Percentiles rank a stretch among this genome's conserved stretches.
Evolutionary conservation across 2,797 vertebrate genomes (phyloP).

Genomic region (Siniperca scherzeri): DNA sequence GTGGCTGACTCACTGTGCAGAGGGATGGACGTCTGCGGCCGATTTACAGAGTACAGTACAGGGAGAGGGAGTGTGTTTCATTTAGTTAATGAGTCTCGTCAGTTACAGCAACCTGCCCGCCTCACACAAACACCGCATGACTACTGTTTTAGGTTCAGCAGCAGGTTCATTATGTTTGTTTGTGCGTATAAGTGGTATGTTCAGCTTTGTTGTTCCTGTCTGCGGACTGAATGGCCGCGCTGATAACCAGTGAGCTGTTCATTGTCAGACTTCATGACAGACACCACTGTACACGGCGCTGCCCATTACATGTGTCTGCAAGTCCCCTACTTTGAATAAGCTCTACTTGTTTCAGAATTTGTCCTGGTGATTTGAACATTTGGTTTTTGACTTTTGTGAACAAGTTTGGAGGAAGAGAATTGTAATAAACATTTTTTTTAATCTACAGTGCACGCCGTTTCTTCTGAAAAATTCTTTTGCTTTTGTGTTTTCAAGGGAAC

Average conservation of each 20-base stretch:
- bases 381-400: neutral
- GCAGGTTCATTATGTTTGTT: constrained; percentile 45
- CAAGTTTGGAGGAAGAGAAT: neutral
- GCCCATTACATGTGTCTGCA: neutral
- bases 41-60: constrained; percentile 1
- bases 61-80: constrained; percentile 11
- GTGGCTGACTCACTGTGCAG: constrained; percentile 39
- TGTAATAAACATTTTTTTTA: neutral
- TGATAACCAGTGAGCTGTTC: constrained; percentile 25
- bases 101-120: constrained; percentile 8
- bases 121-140: constrained; percentile 25
- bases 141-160: constrained; percentile 37
- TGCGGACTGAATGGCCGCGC: constrained; percentile 24
- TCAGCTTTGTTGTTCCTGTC: constrained; percentile 29
- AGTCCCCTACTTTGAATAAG: constrained; percentile 7
- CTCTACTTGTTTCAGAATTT: neutral
- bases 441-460: no score
- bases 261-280: constrained; percentile 19
- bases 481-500: no score
- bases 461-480: no score
- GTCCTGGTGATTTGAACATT: neutral
- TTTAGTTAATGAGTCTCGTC: constrained; percentile 67
- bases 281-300: neutral
- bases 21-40: neutral
- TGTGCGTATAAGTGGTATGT: constrained; percentile 11